Base-by-base conservation (phyloP, 30 jellyfish, hydroid and myxozoan species). In the Cassiopea andromeda region DNA sequence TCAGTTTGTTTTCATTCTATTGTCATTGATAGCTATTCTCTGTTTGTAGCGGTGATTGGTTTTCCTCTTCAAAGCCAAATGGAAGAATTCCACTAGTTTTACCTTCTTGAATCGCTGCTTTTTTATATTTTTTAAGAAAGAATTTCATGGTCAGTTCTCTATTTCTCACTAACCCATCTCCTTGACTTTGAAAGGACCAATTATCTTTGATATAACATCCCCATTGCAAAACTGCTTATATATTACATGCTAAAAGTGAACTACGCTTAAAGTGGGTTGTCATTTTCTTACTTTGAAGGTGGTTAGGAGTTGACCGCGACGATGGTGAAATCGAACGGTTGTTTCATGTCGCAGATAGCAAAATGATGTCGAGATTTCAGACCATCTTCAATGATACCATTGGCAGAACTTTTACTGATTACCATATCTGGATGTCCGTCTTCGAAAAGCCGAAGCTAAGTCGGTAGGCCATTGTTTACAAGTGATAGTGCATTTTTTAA, bases 401-500 rank as follows among this genome's bases (percentile, higher is more conserved):
- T 77, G 98, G 97, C n/a, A 73, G 99, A 44, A 83, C 93, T 1
- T 96, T 96, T 60, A 76, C 88, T 49, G 99, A 96, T 85, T 92
- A 90, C 75, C 99, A 96, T 77, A 66, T 96, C 44, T 96, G 99
- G 99, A 48, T 96, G 46, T 96, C 99, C 18, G 58, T 96, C 2
- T 96, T 96, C 57, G 98, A 96, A 89, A 84, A 97, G 78, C 99
- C 99, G 10, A 96, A 84, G 71, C 74, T 91, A 46, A 96, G 99
- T 92, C 93, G 97, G 99, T 96, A 94, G 8, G 73, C 15, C 6
- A 64, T 64, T 64, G 64, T 54, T 10, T 3, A 6, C 7, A 54
- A 54, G 64, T 54, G 38, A 27, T 10, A 54, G 12, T 54, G 64
- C 64, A 54, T 6, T 6, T 3, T 54, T 54, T 54, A 54, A 10